Evolutionary conservation across 2,888 invertebrate genomes (phyloP).

Genomic region (Clusia tigrina): DNA sequence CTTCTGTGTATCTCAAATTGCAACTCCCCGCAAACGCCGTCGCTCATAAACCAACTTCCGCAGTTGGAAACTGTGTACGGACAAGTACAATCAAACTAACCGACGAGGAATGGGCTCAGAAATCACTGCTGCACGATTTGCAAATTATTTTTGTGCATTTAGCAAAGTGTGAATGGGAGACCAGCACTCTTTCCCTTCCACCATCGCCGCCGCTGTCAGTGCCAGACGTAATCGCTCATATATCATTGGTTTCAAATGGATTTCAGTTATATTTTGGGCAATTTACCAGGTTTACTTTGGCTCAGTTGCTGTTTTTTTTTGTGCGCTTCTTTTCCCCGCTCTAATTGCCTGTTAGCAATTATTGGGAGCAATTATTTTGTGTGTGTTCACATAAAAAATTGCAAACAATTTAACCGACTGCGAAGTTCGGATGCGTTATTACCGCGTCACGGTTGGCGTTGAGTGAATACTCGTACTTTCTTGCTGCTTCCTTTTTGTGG

Average conservation of each 20-base stretch:
- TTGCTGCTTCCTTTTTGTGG: background rate
- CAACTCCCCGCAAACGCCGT: background rate
- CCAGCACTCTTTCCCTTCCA: background rate
- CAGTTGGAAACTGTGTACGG: too few species aligned
- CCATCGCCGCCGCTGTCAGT: too few species aligned
- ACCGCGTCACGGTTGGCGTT: background rate
- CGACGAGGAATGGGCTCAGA: too few species aligned
- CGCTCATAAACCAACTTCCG: constrained; percentile 25
- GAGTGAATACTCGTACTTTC: background rate
- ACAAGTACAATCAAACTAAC: too few species aligned
- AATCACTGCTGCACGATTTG: constrained; percentile 29
- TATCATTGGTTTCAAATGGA: background rate
- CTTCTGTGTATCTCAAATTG: background rate
- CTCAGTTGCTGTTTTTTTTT: background rate
- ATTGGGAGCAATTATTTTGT: background rate
- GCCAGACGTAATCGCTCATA: too few species aligned
- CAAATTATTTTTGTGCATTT: constrained; percentile 29
- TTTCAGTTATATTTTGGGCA: background rate
- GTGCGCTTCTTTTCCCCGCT: background rate
- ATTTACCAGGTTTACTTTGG: background rate
- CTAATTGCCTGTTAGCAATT: background rate
- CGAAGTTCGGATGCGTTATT: background rate
- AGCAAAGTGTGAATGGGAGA: constrained; percentile 22
- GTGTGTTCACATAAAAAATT: background rate
- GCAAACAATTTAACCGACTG: background rate